Base-by-base conservation (phyloP, 1,140 invertebrate species). In the Coboldia fuscipes region DNA sequence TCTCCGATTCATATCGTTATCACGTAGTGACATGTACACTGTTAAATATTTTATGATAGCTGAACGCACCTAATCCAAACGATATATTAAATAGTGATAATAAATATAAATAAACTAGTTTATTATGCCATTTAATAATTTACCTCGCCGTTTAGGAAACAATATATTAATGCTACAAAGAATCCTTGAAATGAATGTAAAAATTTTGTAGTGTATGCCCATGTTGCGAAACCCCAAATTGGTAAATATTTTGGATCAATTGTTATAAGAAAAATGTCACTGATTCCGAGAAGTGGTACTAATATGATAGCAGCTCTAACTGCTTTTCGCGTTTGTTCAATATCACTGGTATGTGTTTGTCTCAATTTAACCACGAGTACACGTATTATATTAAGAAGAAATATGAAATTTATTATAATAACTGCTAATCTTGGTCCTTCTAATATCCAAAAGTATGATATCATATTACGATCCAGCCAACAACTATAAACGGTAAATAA, bases 141-240 rank as follows among this genome's bases (percentile, higher is more conserved):
- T 58, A 86, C 83, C 69, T 92, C 85, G 33, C 75, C 75, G 45
- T 90, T 90, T 20, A 82, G 54, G 44, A 89, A 88, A 48, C 84
- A 92, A 51, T 89, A 90, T 14, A 89, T 57, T 3, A 75, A 63
- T 1, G 80, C 73, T 18, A 89, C 73, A 45, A 86, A 79, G 38
- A 86, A 74, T 3, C 84, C 84, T 61, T 90, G 80, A 47, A 85
- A 86, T 2, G 82, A 81, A 3, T 70, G 70, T 9, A 89, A 58
- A 42, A 84, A 78, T 45, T 84, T 75, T 0, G 77, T 75, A 1
- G 62, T 61, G 48, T 82, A 88, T 0, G 72, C 73, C 81, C 82
- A 89, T 0, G 79, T 38, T 1, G 70, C 77, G 43, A 89, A 88
- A 36, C 70, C 63, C 53, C 68, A 67, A 1, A 68, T 62, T 28